Percentiles rank a stretch among this genome's conserved stretches.
These are phyloP conservation scores for Hippocampus barbouri DNA, from an alignment of 2,113 vertebrate species.

Conservation along the genomic window DNA sequence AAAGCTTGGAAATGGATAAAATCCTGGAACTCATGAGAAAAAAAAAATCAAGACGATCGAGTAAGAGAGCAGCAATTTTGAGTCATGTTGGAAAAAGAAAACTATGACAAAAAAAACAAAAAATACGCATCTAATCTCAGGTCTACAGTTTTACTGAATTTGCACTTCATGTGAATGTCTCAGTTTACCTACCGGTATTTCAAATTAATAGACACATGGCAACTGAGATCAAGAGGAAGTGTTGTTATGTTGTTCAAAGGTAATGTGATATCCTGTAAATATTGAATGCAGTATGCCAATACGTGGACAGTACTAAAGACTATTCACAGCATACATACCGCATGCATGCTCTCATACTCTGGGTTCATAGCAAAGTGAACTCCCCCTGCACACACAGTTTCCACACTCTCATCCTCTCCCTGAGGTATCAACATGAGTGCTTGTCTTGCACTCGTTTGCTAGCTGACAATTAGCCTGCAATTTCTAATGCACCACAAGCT, in stretches of 20 bases:
- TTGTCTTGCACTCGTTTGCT: slow-evolving; percentile 59
- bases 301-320: slow-evolving; percentile 36
- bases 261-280: slow-evolving; percentile 60
- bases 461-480: slow-evolving; percentile 66
- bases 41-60: neutral
- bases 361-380: slow-evolving; percentile 48
- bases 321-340: slow-evolving; percentile 25
- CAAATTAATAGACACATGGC: slow-evolving; percentile 5
- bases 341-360: slow-evolving; percentile 34
- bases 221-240: slow-evolving; percentile 11
- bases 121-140: neutral
- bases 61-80: slow-evolving; percentile 28
- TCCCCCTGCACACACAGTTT: neutral
- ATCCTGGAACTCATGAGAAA: slow-evolving; percentile 1
- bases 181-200: neutral
- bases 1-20: slow-evolving; percentile 5
- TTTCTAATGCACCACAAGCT: slow-evolving; percentile 62
- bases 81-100: neutral
- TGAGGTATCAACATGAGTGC: slow-evolving; percentile 55
- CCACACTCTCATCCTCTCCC: slow-evolving; percentile 27
- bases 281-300: slow-evolving; percentile 52
- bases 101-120: neutral
- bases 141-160: slow-evolving; percentile 1
- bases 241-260: slow-evolving; percentile 45
- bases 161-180: neutral